Base-by-base conservation (phyloP, 92 coral and sea anemone species). In the Palythoa heliodiscus region DNA sequence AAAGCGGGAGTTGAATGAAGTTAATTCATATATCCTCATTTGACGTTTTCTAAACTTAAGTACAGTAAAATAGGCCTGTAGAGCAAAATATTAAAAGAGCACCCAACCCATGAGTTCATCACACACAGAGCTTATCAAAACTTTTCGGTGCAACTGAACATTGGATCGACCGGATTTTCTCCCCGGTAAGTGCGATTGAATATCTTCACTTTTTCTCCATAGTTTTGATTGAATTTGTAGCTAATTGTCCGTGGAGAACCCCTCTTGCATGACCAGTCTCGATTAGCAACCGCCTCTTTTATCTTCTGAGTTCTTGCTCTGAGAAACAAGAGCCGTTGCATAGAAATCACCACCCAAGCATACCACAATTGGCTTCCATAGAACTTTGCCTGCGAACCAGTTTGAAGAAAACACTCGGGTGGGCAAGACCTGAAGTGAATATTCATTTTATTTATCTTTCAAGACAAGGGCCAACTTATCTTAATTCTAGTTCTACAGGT, bases 341-440 rank as follows among this genome's bases (percentile, higher is more conserved):
- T 94, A 35, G 98, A 85, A 88, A 94, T 94, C 90, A 92, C 74
- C 77, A 73, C 79, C 48, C 70, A 55, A 87, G 82, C 95, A 94
- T 94, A 88, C 92, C 89, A 83, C 78, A 72, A 83, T 73, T 39
- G 87, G 90, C 82, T 89, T 90, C 95, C 98, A 92, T 94, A 92
- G 98, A 92, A 86, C 88, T 92, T 94, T 92, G 95, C 98, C 93
- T 85, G 93, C 89, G 95, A 90, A 94, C 95, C 77, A 69, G 73
- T 47, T 75, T 68, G 70, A 80, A 78, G 60, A 68, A 76, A 75
- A 58, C 74, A 63, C 85, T 55, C 53, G 72, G 87, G 61, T 43
- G 63, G 74, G 25, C 84, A 55, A 29, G 73, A 79, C 40, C 64
- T 43, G 20, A 43, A 79, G 84, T 25, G 73, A 66, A 66, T 48